Evolutionary conservation across 2,113 vertebrate genomes (phyloP), one percentile per base, ranked within the genome.

Genomic region (Rhinoderma darwinii): DNA sequence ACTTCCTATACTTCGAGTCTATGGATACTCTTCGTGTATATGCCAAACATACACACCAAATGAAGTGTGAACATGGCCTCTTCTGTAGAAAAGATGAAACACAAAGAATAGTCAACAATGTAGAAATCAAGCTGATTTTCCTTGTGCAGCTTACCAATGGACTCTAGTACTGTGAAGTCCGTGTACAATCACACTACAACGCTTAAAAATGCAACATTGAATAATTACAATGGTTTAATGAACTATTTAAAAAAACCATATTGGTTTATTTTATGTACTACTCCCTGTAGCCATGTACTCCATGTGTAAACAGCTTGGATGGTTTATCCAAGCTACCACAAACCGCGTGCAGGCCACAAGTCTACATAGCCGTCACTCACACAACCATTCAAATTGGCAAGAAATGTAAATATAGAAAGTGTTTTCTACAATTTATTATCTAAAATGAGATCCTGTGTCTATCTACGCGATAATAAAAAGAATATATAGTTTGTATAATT

Each of bases 401-500:
- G 43, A 30, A 54, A 30, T 14, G 30, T 37, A 35, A 30, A 30
- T 11, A 51, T 43, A 30, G 44, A 77, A 51, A n/a, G 61, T 66
- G 61, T 25, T 66, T 66, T 66, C 25, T 66, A 25, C n/a, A 20
- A 80, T 80, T 22, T 27, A 35, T 41, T 11, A 17, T 30, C 2
- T 27, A 11, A 79, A 61, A 56, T 41, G 35, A 7, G 5, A 30
- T 43, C 35, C 4, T 9, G 20, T 54, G 43, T 63, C 3, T n/a
- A 4, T 41, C 35, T 10, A 56, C 35, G 12, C 30, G 37, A 17
- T 63, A 61, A 2, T 39, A 18, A 27, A 18, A 81, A 20, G 15
- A 54, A 41, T 4, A 20, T 17, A 15, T 8, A 30, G 1, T 30
- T 37, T 61, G 74, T 92, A 90, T 83, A 84, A 41, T 85, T 88